Evolutionary conservation across 1,140 invertebrate species (phyloP).

Genomic region (Drosophila grimshawi): DNA sequence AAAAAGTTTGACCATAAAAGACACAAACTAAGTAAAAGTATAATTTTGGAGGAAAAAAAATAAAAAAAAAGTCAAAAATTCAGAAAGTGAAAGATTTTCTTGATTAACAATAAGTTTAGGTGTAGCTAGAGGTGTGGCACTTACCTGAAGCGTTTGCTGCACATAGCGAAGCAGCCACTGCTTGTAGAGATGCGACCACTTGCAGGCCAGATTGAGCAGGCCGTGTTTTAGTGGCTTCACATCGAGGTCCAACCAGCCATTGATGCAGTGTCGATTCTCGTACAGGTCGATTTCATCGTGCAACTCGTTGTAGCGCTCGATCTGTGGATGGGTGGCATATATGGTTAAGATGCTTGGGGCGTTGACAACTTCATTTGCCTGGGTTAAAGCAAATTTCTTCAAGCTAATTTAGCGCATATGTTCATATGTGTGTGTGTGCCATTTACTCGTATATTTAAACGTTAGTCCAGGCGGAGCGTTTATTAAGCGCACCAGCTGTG

Average conservation of each 20-base stretch:
- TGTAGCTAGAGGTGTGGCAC: conserved; percentile 88
- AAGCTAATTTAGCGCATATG: conserved; percentile 67
- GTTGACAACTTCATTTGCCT: conserved; percentile 63
- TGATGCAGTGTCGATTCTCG: conserved; percentile 84
- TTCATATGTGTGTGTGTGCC: conserved; percentile 28
- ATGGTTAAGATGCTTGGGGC: conserved; percentile 2
- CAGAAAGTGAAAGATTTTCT: too few species aligned
- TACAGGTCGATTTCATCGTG: conserved; percentile 75
- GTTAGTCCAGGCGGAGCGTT: conserved; percentile 33
- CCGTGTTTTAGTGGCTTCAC: conserved; percentile 89
- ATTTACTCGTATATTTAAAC: conserved; percentile 18
- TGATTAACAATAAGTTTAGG: too few species aligned
- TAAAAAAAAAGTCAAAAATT: too few species aligned
- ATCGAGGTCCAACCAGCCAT: conserved; percentile 89
- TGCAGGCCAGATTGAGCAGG: conserved; percentile 89
- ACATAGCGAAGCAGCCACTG: conserved; percentile 89
- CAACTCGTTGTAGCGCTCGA: conserved; percentile 78
- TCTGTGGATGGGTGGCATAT: conserved; percentile 42
- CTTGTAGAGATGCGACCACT: conserved; percentile 91
- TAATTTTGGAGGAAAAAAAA: too few species aligned
- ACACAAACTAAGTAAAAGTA: too few species aligned
- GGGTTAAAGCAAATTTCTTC: conserved; percentile 65
- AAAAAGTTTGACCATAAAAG: too few species aligned
- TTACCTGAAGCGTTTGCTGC: conserved; percentile 85
- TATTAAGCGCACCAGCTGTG: conserved; percentile 77